Evolutionary conservation across 2,888 invertebrate genomes (phyloP), one percentile per base, ranked within the genome.

Genomic region (Bruchidius siliquastri): DNA sequence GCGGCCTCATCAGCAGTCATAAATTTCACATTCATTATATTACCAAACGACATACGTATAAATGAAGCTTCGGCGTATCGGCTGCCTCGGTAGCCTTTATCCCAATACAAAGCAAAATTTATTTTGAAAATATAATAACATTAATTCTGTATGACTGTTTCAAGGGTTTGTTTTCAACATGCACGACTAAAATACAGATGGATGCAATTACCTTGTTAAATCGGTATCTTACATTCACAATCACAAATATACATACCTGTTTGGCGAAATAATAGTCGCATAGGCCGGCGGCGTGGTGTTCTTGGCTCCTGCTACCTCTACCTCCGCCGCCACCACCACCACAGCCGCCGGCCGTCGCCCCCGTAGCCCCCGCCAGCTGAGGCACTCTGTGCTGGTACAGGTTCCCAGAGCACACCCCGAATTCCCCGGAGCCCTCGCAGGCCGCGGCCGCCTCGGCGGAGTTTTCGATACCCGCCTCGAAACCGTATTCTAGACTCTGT

Each of bases 231-330:
- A n/a, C n/a, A n/a, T n/a, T n/a, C n/a, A n/a, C 2, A 26, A 8
- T 2, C 8, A 26, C 26, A 26, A 8, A 26, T 26, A 26, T 26
- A 49, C 49, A 8, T 18, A 49, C 49, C 49, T 66, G 67, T 72
- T 82, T 81, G 20, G 81, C 82, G 73, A 84, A 81, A 77, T 83
- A 84, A 49, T 83, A 82, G 74, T 84, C 83, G 75, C 82, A 83
- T 22, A 83, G 79, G 26, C 79, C 81, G 68, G 76, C 81, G 75
- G 79, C 82, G 74, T 84, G 83, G 6, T 84, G 83, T 8, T 82
- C 82, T 76, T 82, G 83, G 73, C 84, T 82, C 8, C 68, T 1
- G 20, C 21, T 22, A 2, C 20, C 20, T 10, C 68, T 2, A 1
- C 68, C 3, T 82, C 82, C 30, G 84, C 82, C 71, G 83, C 82